A percentile compares a stretch with the other conserved stretches of the same genome.
Conservation (phyloP, 2,113 vertebrate genomes). For the Rafetus swinhoei region DNA sequence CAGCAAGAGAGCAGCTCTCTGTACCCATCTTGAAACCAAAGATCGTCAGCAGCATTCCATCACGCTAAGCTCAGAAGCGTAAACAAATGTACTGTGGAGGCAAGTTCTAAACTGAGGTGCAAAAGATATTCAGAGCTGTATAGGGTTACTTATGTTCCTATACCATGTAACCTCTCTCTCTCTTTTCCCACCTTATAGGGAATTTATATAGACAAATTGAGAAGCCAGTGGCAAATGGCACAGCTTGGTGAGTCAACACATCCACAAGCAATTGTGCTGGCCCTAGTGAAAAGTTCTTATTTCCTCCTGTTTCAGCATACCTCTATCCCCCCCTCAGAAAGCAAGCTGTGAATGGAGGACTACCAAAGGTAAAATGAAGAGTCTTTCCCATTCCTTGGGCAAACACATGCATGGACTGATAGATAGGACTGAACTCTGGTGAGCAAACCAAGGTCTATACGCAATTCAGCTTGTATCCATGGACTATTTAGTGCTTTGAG, state of each 20-base stretch:
- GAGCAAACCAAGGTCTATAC: neutral
- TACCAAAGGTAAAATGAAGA: neutral
- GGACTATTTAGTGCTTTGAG: neutral
- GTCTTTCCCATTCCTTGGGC: neutral
- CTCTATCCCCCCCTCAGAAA: neutral
- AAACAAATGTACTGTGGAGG: neutral
- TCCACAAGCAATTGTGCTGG: neutral
- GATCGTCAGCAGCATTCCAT: neutral
- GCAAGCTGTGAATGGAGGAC: neutral
- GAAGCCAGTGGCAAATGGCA: neutral
- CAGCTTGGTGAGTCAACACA: neutral
- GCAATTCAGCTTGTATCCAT: neutral
- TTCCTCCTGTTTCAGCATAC: neutral
- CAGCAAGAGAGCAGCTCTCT: neutral
- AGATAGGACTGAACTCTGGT: neutral
- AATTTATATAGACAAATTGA: neutral
- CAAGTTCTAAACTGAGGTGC: neutral
- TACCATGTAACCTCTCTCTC: neutral
- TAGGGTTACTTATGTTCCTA: neutral
- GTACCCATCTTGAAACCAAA: neutral
- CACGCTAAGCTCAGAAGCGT: neutral
- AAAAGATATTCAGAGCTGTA: accelerated
- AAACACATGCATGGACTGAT: neutral
- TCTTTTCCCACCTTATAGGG: neutral
- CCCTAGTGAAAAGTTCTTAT: neutral